phyloP scores from a whole-genome alignment of 2,888 invertebrate genomes.

The Sericinus montela region DNA sequence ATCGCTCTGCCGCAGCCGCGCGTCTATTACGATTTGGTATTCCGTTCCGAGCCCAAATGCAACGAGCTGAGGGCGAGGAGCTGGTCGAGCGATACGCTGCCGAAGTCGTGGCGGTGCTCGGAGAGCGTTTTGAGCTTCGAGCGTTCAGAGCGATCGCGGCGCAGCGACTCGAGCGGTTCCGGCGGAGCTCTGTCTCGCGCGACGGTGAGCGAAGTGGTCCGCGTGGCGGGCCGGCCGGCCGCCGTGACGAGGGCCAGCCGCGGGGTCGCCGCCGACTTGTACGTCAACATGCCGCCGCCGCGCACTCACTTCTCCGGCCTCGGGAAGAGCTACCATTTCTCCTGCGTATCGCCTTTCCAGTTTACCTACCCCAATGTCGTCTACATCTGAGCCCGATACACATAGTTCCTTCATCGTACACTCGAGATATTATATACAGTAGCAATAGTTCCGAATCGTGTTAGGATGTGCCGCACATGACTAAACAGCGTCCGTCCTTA shows the following conservation, averaged over 20 bases:
- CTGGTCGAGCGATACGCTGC: conserved; percentile 61
- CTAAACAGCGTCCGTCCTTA: conserved; percentile 10
- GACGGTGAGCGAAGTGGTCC: conserved; percentile 59
- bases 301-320: conserved; percentile 73
- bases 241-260: conserved; percentile 76
- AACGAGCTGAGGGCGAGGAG: conserved; percentile 55
- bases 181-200: conserved; percentile 29
- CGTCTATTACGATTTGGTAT: conserved; percentile 63
- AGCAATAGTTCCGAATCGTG: conserved; percentile 16
- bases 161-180: conserved; percentile 41
- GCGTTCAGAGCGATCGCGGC: conserved; percentile 46
- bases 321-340: conserved; percentile 76
- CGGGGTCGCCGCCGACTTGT: conserved; percentile 68
- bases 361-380: conserved; percentile 73
- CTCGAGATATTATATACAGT: conserved; percentile 1
- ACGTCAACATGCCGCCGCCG: conserved; percentile 68
- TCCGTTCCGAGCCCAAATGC: conserved; percentile 39
- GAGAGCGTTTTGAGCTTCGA: conserved; percentile 62
- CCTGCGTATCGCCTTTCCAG: conserved; percentile 75
- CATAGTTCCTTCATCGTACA: conserved; percentile 19
- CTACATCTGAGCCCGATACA: conserved; percentile 59
- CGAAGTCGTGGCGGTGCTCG: conserved; percentile 69
- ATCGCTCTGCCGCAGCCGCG: conserved; percentile 68
- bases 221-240: conserved; percentile 69
- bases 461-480: not conserved